Base-by-base conservation (phyloP, 2,888 invertebrate genomes). In the Xestia ashworthii region DNA sequence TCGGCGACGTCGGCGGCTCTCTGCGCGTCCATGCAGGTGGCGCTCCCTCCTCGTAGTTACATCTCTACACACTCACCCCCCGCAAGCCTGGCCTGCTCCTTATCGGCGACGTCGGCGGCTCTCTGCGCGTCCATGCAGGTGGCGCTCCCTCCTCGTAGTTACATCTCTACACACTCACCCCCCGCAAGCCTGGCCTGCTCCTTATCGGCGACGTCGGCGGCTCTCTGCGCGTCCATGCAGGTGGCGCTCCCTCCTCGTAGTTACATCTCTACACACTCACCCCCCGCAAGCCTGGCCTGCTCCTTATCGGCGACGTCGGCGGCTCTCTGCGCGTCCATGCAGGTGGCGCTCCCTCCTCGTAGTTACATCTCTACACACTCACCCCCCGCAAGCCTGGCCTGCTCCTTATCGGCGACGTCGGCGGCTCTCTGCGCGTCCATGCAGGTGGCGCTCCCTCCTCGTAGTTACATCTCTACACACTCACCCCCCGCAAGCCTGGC, bases 201-300 rank as follows among this genome's bases (percentile, higher is more conserved):
- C 85, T 92, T 92, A 87, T 97, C 93, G 19, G 89, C 88, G 78
- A 87, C 89, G 0, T 94, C 93, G 0, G 94, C 81, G 8, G 94
- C 95, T 6, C 95, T 81, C 78, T 94, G 93, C 0, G 95, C 95
- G 88, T 96, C 96, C 0, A 92, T 68, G 58, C 96, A 96, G 0
- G 96, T 95, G 64, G 92, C 89, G 62, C 92, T 91, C 9, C 44
- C 44, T 44, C 44, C 44, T 44, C 44, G 44, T 44, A 44, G 44
- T 44, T 44, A 22, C 22, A 22, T 53, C 8, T 22, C 16, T 53
- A 53, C 22, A 53, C 12, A 58, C 74, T 82, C 46, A 97, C 97
- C 92, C 91, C 97, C 92, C 91, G 94, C 92, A 58, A 93, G 86
- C 81, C 91, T 89, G 73, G 82, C 77, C 25, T 92, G 87, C 0